Conservation (phyloP, 2,888 invertebrate species). For the Drosophila picticornis region DNA sequence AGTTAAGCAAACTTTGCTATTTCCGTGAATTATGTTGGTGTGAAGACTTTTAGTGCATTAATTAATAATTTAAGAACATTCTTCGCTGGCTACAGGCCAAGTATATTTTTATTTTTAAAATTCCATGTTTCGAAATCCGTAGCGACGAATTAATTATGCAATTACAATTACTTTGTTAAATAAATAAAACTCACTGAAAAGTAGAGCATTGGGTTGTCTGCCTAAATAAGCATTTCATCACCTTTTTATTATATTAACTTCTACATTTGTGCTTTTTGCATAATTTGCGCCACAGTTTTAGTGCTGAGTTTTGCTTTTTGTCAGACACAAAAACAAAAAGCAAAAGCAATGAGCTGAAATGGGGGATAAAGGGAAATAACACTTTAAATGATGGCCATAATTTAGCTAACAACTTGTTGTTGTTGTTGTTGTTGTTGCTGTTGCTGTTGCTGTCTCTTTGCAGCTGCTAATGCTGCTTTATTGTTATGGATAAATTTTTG, state of each 20-base stretch:
- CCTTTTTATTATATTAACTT: constrained; percentile 48
- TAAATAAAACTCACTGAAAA: background rate
- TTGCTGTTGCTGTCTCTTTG: constrained; percentile 32
- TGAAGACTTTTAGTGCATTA: background rate
- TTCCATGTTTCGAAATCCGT: background rate
- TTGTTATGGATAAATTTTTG: constrained; percentile 65
- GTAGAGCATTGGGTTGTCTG: constrained; percentile 19
- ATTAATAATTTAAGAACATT: background rate
- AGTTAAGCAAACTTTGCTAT: background rate
- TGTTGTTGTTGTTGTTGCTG: constrained; percentile 23
- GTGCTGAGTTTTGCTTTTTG: constrained; percentile 71
- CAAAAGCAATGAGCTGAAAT: constrained; percentile 8
- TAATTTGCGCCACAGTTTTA: constrained; percentile 68
- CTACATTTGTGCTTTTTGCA: constrained; percentile 50
- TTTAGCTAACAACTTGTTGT: constrained; percentile 69
- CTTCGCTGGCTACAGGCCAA: background rate
- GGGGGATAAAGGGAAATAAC: constrained; percentile 32
- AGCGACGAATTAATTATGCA: background rate
- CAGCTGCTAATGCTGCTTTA: constrained; percentile 77
- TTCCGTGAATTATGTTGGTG: background rate
- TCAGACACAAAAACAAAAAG: constrained; percentile 16
- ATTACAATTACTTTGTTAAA: background rate
- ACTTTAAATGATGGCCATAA: constrained; percentile 75
- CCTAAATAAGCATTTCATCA: background rate
- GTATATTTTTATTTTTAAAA: background rate